Conservation (phyloP, 37 sponge, comb jelly and placozoan genomes). For the Beroe forskalii region DNA sequence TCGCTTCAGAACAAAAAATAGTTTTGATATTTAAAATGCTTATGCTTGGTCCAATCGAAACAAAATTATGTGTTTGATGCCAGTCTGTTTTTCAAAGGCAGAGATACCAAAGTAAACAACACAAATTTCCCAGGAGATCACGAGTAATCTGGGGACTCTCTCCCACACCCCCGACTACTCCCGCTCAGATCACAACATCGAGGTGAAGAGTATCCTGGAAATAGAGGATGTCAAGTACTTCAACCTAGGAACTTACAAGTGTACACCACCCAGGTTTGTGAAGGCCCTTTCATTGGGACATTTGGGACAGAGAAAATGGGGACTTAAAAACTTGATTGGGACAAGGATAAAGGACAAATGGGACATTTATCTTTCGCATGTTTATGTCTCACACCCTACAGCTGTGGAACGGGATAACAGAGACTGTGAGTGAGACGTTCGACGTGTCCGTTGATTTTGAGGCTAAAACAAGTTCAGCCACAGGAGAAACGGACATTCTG, state of each 20-base stretch:
- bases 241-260: conserved; percentile 27
- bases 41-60: no score
- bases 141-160: neutral
- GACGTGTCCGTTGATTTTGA: conserved; percentile 31
- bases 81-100: no score
- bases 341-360: no score
- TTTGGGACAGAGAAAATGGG: neutral
- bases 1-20: no score
- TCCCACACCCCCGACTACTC: neutral
- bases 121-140: conserved; percentile 13
- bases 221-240: neutral
- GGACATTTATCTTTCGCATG: no score
- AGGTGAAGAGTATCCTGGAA: neutral
- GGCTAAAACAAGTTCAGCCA: neutral
- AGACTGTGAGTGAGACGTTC: neutral
- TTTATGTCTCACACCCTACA: no score
- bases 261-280: no score
- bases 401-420: neutral
- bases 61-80: no score
- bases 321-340: no score
- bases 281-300: no score
- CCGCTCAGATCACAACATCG: conserved; percentile 22
- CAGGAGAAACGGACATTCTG: neutral
- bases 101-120: no score
- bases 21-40: no score